Evolutionary conservation across 2,888 invertebrate genomes (phyloP).

Genomic region (Temnothorax unifasciatus): DNA sequence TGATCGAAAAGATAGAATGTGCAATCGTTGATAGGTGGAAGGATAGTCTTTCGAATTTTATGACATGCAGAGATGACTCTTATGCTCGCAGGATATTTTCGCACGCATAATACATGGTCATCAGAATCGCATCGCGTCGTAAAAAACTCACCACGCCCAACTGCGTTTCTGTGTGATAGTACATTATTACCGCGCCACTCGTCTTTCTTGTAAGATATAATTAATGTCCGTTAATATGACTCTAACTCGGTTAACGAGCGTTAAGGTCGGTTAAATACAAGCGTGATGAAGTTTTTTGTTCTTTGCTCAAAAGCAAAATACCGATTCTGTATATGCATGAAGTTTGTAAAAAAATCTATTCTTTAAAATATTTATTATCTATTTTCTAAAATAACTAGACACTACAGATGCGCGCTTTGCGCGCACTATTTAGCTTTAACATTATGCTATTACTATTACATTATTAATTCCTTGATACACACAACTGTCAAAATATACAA

Average conservation of each 20-base stretch:
- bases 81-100: constrained; percentile 29
- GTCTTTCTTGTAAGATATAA: constrained; percentile 53
- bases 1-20: not conserved
- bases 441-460: no score
- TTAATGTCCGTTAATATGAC: constrained; percentile 24
- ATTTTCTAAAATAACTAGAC: not conserved
- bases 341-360: not conserved
- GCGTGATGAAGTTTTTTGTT: not conserved
- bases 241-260: constrained; percentile 19
- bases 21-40: not conserved
- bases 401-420: no score
- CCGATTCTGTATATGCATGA: not conserved
- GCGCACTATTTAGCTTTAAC: no score
- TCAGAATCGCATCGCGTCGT: constrained; percentile 33
- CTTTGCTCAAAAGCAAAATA: not conserved
- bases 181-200: constrained; percentile 35
- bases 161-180: constrained; percentile 15
- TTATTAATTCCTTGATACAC: no score
- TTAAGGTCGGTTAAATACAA: constrained; percentile 13
- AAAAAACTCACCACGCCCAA: constrained; percentile 56
- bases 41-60: constrained; percentile 23
- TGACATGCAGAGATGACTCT: constrained; percentile 20
- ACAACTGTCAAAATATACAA: no score
- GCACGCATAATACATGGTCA: constrained; percentile 41
- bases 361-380: not conserved